Evolutionary conservation across 2,797 vertebrate species (phyloP), one percentile per base, ranked within the genome.

Genomic region (Macrochelys suwanniensis): DNA sequence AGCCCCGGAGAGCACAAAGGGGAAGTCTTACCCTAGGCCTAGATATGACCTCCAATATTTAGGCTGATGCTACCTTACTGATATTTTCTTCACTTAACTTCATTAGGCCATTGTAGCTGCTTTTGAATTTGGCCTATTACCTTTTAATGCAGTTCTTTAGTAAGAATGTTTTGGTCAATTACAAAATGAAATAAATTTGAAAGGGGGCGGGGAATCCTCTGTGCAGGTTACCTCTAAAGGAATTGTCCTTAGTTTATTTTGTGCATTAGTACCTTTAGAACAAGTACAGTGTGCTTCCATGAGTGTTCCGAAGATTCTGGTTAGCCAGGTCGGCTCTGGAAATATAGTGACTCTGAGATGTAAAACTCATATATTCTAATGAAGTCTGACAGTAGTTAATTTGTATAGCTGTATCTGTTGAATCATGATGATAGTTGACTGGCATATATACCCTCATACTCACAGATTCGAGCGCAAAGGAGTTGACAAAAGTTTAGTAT

Each of bases 381-480:
- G 45, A 79, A 91, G 87, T 49, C 19, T 0, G 68, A 94, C 91
- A 61, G 59, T 61, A 92, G 87, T 89, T 61, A 6, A 1, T 96
- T 96, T 96, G 81, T 90, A 89, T 88, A 96, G 79, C 96, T 96
- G 94, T 76, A 88, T 93, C 88, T 92, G 85, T 92, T 85, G 92
- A 93, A 59, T 65, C 91, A 86, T 82, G 88, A 91, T 65, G 85
- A 86, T 85, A 54, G 31, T 90, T 93, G 85, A 54, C 81, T 95
- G 82, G 74, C 92, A 3, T 93, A 96, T 95, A 57, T 7, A 1
- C 91, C 89, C 81, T 91, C 85, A 9, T 82, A 15, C 47, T 71
- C 42, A 61, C 59, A 85, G 83, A 85, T 77, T 94, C 90, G 89
- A 96, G 54, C 80, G 81, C 87, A 95, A 89, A 89, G 95, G 93